phyloP scores from a whole-genome alignment of 2,113 vertebrate species.

The Ptychochromis oligacanthus region DNA sequence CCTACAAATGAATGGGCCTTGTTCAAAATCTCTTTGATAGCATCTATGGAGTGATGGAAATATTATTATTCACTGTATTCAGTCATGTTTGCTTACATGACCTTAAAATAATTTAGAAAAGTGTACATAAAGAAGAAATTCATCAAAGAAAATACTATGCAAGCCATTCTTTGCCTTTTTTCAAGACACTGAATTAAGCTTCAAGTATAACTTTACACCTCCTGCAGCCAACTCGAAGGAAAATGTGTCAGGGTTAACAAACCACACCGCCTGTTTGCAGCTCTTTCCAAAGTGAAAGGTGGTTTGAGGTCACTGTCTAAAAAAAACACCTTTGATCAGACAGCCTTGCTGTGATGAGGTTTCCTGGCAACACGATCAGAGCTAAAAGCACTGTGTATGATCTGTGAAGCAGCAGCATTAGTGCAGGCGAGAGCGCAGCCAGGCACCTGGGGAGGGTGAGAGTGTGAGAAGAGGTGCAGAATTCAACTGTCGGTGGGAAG shows the following conservation, averaged over 20 bases:
- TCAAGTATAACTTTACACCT: neutral
- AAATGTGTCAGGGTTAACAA: neutral
- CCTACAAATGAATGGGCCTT: neutral
- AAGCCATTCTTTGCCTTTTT: neutral
- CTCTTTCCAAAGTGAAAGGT: conserved; percentile 20
- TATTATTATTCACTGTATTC: neutral
- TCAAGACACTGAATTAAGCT: neutral
- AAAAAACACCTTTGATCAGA: conserved; percentile 1
- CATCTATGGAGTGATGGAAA: neutral
- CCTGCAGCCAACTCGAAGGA: neutral
- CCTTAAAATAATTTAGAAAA: neutral
- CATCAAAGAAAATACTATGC: neutral
- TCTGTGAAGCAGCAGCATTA: conserved; percentile 16
- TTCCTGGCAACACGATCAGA: conserved; percentile 37
- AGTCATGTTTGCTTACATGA: neutral
- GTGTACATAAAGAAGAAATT: neutral
- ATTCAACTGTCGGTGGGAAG: neutral
- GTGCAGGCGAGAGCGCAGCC: conserved; percentile 25
- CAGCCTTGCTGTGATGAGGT: conserved; percentile 5
- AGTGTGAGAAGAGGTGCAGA: conserved; percentile 2
- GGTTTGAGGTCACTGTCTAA: neutral
- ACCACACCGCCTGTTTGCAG: neutral
- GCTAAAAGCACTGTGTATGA: neutral
- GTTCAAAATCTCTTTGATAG: neutral
- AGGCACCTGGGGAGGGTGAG: neutral